These are phyloP conservation scores for Lepas anatifera DNA, from an alignment of 2,888 invertebrate species.

Conservation along the genomic window DNA sequence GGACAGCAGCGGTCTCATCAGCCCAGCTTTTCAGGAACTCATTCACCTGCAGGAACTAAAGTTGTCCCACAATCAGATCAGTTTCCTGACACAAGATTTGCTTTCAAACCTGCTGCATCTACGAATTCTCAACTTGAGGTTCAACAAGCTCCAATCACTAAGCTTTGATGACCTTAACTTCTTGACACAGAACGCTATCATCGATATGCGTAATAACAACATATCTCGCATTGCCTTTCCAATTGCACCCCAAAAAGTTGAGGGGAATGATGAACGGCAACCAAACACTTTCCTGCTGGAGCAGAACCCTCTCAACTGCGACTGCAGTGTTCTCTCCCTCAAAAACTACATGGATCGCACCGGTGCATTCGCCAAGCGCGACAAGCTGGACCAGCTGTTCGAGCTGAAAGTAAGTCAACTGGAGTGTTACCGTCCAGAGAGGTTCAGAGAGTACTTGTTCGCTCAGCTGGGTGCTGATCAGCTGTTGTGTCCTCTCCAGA, in stretches of 20 bases:
- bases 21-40: neutral
- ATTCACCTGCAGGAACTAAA: neutral
- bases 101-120: slow-evolving; percentile 27
- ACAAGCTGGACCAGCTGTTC: neutral
- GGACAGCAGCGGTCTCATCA: neutral
- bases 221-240: slow-evolving; percentile 31
- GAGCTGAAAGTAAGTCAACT: neutral
- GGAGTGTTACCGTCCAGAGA: neutral
- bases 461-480: slow-evolving; percentile 7
- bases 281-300: slow-evolving; percentile 33
- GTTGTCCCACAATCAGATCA: slow-evolving; percentile 16
- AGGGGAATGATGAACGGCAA: neutral
- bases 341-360: slow-evolving; percentile 40
- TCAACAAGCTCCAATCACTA: slow-evolving; percentile 28
- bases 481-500: neutral
- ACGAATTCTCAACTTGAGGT: slow-evolving; percentile 30
- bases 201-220: slow-evolving; percentile 45
- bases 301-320: slow-evolving; percentile 49
- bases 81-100: slow-evolving; percentile 23
- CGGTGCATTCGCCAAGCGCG: neutral
- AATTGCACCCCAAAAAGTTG: neutral
- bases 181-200: slow-evolving; percentile 32
- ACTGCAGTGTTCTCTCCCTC: slow-evolving; percentile 45
- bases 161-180: slow-evolving; percentile 32
- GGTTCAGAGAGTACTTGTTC: neutral